A percentile compares a stretch with the other conserved stretches of the same genome.
phyloP scores from a whole-genome alignment of 2,113 vertebrate genomes.

The Ornithorhynchus anatinus region DNA sequence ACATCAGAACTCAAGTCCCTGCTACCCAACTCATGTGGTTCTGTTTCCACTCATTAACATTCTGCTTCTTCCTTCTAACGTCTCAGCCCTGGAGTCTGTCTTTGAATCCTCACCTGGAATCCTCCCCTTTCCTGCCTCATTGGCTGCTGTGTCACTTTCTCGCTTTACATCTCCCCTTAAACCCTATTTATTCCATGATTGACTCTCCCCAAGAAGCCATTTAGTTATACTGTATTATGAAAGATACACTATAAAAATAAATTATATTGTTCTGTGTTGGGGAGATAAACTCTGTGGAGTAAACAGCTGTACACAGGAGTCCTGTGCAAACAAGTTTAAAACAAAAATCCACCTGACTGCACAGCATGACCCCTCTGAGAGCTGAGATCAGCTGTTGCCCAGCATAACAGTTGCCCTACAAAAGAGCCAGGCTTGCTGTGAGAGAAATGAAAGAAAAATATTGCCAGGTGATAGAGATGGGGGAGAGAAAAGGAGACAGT shows the following conservation, averaged over 20 bases:
- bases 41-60: background rate
- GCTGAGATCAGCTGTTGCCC: conserved; percentile 43
- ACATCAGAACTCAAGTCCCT: conserved; percentile 5
- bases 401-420: conserved; percentile 26
- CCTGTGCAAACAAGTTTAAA: conserved; percentile 52
- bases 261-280: conserved; percentile 62
- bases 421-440: conserved; percentile 6
- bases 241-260: conserved; percentile 58
- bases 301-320: conserved; percentile 57
- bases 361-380: conserved; percentile 51
- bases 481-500: background rate
- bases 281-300: conserved; percentile 58
- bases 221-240: conserved; percentile 59
- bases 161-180: conserved; percentile 28
- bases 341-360: conserved; percentile 42
- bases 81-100: background rate
- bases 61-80: background rate
- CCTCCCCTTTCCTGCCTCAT: background rate
- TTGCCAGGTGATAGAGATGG: background rate
- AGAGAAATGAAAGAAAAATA: conserved; percentile 4
- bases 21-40: background rate
- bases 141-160: conserved; percentile 23
- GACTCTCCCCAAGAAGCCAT: conserved; percentile 56
- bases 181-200: conserved; percentile 54
- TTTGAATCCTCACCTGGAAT: background rate